Conservation (phyloP, 2,113 vertebrate species). For the Myiagra hebetior region DNA sequence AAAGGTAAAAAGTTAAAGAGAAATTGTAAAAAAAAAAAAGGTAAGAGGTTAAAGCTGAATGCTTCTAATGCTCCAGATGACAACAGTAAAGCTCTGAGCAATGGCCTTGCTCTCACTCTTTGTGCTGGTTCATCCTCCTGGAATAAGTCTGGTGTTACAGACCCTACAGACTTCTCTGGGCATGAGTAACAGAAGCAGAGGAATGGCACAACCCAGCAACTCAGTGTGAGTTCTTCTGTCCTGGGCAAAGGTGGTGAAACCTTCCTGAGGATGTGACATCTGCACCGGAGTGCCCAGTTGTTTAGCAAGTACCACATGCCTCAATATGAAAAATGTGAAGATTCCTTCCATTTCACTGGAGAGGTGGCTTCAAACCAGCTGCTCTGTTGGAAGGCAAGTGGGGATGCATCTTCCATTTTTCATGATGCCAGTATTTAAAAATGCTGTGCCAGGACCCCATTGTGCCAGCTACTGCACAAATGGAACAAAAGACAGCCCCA, state of each 20-base stretch:
- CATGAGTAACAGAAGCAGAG: neutral
- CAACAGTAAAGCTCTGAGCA: neutral
- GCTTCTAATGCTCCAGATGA: neutral
- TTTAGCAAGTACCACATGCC: neutral
- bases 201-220: neutral
- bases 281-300: neutral
- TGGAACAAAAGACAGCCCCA: neutral
- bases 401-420: neutral
- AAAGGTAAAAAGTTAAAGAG: neutral
- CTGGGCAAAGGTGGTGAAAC: neutral
- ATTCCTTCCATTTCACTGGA: neutral
- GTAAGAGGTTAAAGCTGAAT: neutral
- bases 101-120: neutral
- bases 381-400: neutral
- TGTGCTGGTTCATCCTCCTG: neutral
- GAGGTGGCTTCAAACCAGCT: neutral
- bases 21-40: neutral
- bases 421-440: neutral
- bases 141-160: neutral
- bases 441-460: neutral
- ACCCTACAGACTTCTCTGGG: neutral
- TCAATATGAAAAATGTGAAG: rapidly evolving
- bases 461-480: neutral
- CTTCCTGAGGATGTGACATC: neutral
- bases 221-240: neutral